A percentile compares a stretch with the other conserved stretches of the same genome.
Conservation (phyloP, 1,140 invertebrate species). For the Xylocopa sonorina region DNA sequence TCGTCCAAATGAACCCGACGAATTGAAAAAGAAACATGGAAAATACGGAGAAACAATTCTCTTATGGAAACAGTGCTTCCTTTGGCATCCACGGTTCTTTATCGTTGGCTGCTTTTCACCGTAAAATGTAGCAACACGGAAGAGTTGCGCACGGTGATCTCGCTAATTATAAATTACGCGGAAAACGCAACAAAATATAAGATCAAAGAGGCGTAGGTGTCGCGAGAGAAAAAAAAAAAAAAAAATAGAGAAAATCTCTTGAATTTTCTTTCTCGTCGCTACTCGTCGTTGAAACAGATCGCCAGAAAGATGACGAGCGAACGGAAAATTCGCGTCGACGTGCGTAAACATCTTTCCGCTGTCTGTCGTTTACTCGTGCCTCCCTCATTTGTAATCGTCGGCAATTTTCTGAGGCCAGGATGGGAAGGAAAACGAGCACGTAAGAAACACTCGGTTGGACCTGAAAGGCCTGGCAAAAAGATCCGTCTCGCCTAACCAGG, state of each 20-base stretch:
- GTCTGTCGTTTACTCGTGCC: no score
- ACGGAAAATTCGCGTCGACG: no score
- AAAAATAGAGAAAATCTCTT: no score
- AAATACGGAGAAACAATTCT: background rate
- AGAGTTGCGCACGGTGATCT: no score
- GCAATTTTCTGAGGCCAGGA: slow-evolving; percentile 48
- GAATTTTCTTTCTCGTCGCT: background rate
- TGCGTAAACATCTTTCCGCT: no score
- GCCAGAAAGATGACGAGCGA: no score
- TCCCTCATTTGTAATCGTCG: background rate
- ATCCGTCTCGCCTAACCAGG: slow-evolving; percentile 50
- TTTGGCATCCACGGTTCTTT: no score
- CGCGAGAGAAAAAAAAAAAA: no score
- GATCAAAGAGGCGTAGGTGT: background rate
- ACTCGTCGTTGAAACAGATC: no score
- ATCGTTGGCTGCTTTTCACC: no score
- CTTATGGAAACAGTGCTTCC: slow-evolving; percentile 1
- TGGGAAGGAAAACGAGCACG: slow-evolving; percentile 38
- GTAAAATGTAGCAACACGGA: background rate
- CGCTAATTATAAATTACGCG: background rate
- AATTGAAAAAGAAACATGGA: background rate
- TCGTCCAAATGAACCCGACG: background rate
- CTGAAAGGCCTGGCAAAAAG: slow-evolving; percentile 35
- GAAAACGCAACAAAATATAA: background rate
- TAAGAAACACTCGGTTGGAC: slow-evolving; percentile 1